phyloP scores from a whole-genome alignment of 2,113 vertebrate genomes.

The Cheilinus undulatus region DNA sequence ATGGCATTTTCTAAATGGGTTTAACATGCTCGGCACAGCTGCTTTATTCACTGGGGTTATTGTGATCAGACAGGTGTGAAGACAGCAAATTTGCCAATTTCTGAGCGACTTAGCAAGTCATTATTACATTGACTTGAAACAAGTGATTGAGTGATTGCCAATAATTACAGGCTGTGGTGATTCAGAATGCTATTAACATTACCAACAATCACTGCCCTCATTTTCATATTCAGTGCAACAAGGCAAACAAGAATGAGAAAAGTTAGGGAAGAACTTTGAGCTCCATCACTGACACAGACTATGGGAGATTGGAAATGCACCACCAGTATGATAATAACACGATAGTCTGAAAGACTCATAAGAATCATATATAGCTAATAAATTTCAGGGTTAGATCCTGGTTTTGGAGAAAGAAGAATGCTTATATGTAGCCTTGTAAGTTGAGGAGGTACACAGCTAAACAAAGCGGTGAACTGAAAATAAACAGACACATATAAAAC shows the following conservation, averaged over 20 bases:
- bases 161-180: neutral
- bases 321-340: neutral
- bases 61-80: conserved; percentile 10
- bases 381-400: neutral
- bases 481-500: no score
- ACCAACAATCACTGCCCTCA: neutral
- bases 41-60: conserved; percentile 20
- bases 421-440: no score
- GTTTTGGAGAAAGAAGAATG: no score
- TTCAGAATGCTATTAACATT: neutral
- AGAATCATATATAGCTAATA: neutral
- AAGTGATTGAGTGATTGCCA: conserved; percentile 5
- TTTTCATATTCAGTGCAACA: conserved; percentile 4
- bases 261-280: neutral
- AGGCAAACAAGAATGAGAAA: neutral
- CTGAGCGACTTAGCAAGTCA: conserved; percentile 19
- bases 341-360: neutral
- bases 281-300: neutral
- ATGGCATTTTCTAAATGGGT: conserved; percentile 11
- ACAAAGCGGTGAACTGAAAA: no score
- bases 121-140: conserved; percentile 29
- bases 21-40: conserved; percentile 18
- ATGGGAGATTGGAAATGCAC: neutral
- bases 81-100: conserved; percentile 26
- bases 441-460: no score